Base-by-base conservation (phyloP, 1,140 invertebrate species). In the Triops longicaudatus region DNA sequence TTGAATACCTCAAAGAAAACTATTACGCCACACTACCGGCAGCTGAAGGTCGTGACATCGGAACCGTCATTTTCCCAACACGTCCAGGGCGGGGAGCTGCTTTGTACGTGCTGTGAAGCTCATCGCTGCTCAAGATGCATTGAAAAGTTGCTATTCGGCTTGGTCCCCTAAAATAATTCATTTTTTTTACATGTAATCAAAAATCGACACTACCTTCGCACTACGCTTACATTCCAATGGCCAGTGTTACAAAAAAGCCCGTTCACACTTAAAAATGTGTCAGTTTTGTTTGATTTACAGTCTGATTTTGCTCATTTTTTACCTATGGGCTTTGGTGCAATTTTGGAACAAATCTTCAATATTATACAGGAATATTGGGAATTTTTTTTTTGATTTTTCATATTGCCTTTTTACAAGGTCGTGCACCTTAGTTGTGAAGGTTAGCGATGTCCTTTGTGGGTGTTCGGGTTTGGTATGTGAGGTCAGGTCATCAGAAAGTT, bases 1-100 rank as follows among this genome's bases (percentile, higher is more conserved):
- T 97, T 1, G 83, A 89, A 12, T 85, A 84, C 73, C 83, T 98
- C 27, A 90, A 89, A 82, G 85, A 90, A 78, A 86, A 90, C 71
- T 95, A 91, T 83, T 93, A 90, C 79, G 82, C 84, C n/a, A 84
- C 88, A 28, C 80, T 87, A 81, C 83, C 85, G 78, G 82, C 78
- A 77, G 78, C 83, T 82, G 80, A 75, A 79, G 81, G 84, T 77
- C 73, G 81, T 78, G 81, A 84, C 78, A 80, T 85, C n/a, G 78
- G 84, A 76, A 82, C 82, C 77, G 81, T 87, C 43, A 83, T 90
- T 26, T 91, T 91, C 82, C 84, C 86, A n/a, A 89, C 89, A 31
- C 84, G 86, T 80, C 89, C 89, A 5, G 86, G 87, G 41, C 80
- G 83, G 79, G 89, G 89, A 72, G 89, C 89, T 31, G 81, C 79